phyloP scores from a whole-genome alignment of 2,888 invertebrate species.

The Callimorpha dominula region DNA sequence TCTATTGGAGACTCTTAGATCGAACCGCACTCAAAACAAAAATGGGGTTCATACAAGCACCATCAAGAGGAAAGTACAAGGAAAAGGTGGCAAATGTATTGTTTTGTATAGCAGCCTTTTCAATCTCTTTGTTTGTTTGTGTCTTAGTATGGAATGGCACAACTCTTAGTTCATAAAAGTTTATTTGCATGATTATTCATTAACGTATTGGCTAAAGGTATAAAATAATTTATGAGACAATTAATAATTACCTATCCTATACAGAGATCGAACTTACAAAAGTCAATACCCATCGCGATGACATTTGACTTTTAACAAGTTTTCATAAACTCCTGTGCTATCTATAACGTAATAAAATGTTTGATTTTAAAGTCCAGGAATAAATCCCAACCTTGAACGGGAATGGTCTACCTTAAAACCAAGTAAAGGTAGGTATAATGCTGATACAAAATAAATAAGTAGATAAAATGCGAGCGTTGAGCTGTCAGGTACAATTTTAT shows the following conservation, averaged over 20 bases:
- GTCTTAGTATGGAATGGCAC: not conserved
- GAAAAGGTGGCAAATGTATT: not conserved
- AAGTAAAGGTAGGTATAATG: not conserved
- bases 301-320: not conserved
- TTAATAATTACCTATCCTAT: not conserved
- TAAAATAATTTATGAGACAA: not conserved
- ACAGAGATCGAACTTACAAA: not conserved
- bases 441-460: not conserved
- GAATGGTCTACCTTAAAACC: not conserved
- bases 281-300: not conserved
- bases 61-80: not conserved
- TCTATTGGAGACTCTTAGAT: not conserved
- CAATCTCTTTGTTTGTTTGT: not conserved
- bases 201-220: not conserved
- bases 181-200: no score
- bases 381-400: not conserved
- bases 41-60: not conserved
- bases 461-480: not conserved
- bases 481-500: constrained; percentile 2
- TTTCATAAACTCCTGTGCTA: not conserved
- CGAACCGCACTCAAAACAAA: not conserved
- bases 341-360: not conserved
- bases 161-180: not conserved
- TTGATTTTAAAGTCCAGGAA: not conserved
- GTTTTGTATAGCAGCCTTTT: not conserved